These are phyloP conservation scores for Apotomis betuletana DNA, from an alignment of 2,888 invertebrate genomes.

Conservation along the genomic window DNA sequence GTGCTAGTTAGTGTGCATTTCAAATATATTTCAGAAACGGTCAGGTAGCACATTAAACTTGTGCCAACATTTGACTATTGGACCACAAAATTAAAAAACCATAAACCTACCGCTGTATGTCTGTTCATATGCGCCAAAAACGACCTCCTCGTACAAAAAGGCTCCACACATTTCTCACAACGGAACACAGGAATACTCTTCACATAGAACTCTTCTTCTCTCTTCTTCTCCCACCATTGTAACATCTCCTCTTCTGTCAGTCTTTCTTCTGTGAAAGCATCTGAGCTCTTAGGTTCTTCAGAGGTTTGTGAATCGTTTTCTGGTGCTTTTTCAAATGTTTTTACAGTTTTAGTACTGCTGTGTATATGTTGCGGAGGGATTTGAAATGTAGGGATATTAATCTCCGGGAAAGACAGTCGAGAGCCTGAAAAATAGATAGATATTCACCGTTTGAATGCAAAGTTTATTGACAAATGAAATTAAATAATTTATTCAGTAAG, in stretches of 20 bases:
- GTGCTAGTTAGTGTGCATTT: too few species aligned
- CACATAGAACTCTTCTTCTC: constrained; percentile 1
- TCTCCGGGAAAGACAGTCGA: background rate
- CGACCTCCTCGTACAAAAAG: constrained; percentile 10
- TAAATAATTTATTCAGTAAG: too few species aligned
- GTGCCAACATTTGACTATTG: too few species aligned
- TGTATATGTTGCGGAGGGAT: background rate
- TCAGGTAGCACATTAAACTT: too few species aligned
- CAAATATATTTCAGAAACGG: too few species aligned
- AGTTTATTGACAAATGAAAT: too few species aligned
- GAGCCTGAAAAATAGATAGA: background rate
- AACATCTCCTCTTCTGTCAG: constrained; percentile 9
- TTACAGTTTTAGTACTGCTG: too few species aligned
- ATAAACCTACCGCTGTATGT: constrained; percentile 10
- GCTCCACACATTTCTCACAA: constrained; percentile 18
- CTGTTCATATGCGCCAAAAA: constrained; percentile 5
- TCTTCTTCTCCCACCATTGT: constrained; percentile 18
- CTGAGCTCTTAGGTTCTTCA: background rate
- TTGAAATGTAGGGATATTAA: background rate
- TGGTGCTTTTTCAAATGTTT: background rate
- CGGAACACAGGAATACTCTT: background rate
- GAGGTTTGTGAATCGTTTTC: background rate
- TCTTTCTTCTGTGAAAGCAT: constrained; percentile 1
- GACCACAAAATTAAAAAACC: background rate
- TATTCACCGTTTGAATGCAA: too few species aligned